phyloP scores from a whole-genome alignment of 2,888 invertebrate genomes.

The Aleiodes alternator region DNA sequence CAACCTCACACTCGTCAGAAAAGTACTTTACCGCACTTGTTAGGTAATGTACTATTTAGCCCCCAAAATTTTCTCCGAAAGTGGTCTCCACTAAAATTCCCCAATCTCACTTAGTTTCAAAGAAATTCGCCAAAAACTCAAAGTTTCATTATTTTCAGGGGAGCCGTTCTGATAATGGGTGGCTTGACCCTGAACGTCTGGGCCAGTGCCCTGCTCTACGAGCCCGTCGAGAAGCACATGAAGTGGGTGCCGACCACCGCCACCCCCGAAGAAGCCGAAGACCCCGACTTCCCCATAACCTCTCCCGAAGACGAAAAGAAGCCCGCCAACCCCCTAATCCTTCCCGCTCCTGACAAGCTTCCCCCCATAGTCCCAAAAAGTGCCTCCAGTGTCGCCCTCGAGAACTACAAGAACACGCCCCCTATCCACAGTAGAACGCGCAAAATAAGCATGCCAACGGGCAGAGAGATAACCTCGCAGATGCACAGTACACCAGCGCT shows the following conservation, averaged over 20 bases:
- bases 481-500: conserved; percentile 81
- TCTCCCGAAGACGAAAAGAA: conserved; percentile 67
- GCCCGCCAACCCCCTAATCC: conserved; percentile 54
- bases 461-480: conserved; percentile 76
- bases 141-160: conserved; percentile 77
- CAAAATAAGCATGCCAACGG: conserved; percentile 80
- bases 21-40: too few species aligned
- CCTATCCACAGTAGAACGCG: conserved; percentile 77
- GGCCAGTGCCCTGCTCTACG: conserved; percentile 89
- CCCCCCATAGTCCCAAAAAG: conserved; percentile 76
- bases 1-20: too few species aligned
- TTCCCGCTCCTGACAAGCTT: conserved; percentile 53
- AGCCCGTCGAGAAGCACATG: conserved; percentile 89
- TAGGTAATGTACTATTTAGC: too few species aligned
- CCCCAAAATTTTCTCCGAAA: neutral
- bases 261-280: conserved; percentile 70
- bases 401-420: conserved; percentile 75
- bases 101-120: neutral
- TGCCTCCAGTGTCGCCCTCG: conserved; percentile 84
- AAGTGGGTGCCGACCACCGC: conserved; percentile 79
- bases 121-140: neutral
- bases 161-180: conserved; percentile 88
- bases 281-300: conserved; percentile 68
- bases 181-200: conserved; percentile 89
- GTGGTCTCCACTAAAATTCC: neutral